Evolutionary conservation across 2,797 vertebrate genomes (phyloP).

Genomic region (Sparus aurata): DNA sequence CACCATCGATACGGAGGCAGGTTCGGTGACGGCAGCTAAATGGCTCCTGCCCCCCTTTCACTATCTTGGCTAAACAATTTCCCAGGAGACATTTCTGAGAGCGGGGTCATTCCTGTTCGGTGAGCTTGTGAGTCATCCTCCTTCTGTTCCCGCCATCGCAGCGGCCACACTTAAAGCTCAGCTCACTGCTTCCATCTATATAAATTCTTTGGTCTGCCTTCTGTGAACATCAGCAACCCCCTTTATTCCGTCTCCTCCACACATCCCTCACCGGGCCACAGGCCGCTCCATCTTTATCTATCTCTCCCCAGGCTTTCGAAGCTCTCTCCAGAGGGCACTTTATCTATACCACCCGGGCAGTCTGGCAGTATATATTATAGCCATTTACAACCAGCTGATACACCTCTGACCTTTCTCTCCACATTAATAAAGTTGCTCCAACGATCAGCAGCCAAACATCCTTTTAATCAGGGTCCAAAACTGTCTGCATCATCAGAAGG

Average conservation of each 20-base stretch:
- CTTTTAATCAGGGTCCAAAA: slow-evolving; percentile 52
- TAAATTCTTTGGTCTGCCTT: slow-evolving; percentile 45
- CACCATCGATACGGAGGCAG: slow-evolving; percentile 52
- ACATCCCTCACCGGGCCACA: slow-evolving; percentile 43
- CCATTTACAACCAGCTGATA: slow-evolving; percentile 70
- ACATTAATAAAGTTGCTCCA: slow-evolving; percentile 66
- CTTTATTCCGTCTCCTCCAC: neutral
- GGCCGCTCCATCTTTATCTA: slow-evolving; percentile 51
- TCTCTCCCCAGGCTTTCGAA: slow-evolving; percentile 28
- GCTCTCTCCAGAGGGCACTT: slow-evolving; percentile 62
- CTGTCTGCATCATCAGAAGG: slow-evolving; percentile 49
- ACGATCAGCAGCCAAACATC: slow-evolving; percentile 58
- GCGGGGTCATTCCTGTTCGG: slow-evolving; percentile 58
- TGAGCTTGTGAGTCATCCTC: slow-evolving; percentile 56
- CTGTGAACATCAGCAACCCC: slow-evolving; percentile 40
- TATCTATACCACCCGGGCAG: slow-evolving; percentile 61
- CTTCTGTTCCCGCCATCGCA: slow-evolving; percentile 36
- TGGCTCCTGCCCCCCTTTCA: slow-evolving; percentile 36
- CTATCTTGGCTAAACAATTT: slow-evolving; percentile 62
- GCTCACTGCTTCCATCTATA: slow-evolving; percentile 46
- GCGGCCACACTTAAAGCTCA: slow-evolving; percentile 39
- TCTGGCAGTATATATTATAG: slow-evolving; percentile 53
- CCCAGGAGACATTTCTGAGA: slow-evolving; percentile 52
- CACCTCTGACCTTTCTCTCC: slow-evolving; percentile 70
- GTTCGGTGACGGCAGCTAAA: slow-evolving; percentile 50